Evolutionary conservation across 2,797 vertebrate species (phyloP), one percentile per base, ranked within the genome.

Genomic region (Myotis findleyi): DNA sequence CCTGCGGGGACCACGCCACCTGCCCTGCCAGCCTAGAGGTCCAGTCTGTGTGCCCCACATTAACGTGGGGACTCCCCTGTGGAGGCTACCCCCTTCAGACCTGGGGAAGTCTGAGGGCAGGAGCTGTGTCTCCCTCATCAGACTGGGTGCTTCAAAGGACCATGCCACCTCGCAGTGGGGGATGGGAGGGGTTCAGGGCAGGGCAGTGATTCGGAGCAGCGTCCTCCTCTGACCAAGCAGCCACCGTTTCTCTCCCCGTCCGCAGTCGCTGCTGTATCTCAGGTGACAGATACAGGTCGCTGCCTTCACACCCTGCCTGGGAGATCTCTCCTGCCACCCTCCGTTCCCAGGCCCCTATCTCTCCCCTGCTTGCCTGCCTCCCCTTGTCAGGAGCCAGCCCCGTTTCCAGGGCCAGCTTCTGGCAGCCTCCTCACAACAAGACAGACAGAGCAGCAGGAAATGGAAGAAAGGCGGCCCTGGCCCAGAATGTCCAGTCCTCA

Each of bases 291-390:
- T 96, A 84, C 92, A 96, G 96, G 96, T 77, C 84, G 25, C 25
- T 0, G 27, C 82, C 89, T 94, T 97, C 95, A 93, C 97, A 94
- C 94, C 18, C 77, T 0, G 2, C 53, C 93, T 85, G 5, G 44
- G 88, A 93, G 94, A 44, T 92, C 95, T 96, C 96, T 89, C 97
- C 95, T 97, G 97, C 95, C 95, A 95, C 57, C 49, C 83, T 86
- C 49, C 41, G 82, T 81, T 94, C 88, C 84, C 84, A 51, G 47
- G 84, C 55, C 75, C 69, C 75, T 13, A 3, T 82, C 85, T 86
- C 87, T 89, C 84, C 53, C 55, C 47, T 81, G 59, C 92, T 44
- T 41, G 81, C 80, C 51, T 72, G 47, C 68, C 53, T 76, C 51
- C 57, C 44, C 89, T 64, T n/a, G 51, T 92, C 95, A 95, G 89